Conservation (phyloP, 1,140 invertebrate species). For the Scaptodrosophila lebanonensis region DNA sequence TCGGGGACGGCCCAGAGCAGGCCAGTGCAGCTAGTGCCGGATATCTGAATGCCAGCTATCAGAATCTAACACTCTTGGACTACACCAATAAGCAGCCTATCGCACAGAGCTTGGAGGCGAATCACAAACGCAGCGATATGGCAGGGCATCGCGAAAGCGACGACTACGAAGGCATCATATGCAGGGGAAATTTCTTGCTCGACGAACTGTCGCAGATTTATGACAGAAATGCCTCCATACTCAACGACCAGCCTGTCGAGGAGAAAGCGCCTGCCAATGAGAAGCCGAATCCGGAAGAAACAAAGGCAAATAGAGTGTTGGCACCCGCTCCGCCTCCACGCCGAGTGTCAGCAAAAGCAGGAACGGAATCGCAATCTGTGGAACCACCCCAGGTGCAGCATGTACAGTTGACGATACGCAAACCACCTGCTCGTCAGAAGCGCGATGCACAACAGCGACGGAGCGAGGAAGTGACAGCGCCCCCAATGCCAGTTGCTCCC, state of each 20-base stretch:
- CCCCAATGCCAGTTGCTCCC: neutral
- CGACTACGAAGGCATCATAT: constrained; percentile 62
- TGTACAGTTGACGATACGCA: constrained; percentile 63
- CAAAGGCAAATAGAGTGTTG: neutral
- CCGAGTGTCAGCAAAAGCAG: too few relatives aligned
- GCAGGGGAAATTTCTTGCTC: constrained; percentile 69
- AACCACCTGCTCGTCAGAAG: constrained; percentile 50
- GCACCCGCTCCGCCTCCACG: neutral
- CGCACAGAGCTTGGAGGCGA: neutral
- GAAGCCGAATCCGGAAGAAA: neutral
- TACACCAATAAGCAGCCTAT: constrained; percentile 35
- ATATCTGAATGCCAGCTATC: constrained; percentile 73
- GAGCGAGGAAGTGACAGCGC: neutral
- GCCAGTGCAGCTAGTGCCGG: constrained; percentile 22
- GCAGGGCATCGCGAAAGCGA: constrained; percentile 43
- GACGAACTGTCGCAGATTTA: constrained; percentile 78
- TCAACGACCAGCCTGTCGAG: constrained; percentile 63
- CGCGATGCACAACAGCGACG: neutral
- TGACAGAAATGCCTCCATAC: constrained; percentile 79
- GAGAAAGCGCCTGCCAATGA: constrained; percentile 1
- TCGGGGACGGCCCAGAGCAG: constrained; percentile 1
- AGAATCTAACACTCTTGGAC: constrained; percentile 64
- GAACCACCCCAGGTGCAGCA: constrained; percentile 42
- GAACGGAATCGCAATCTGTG: too few relatives aligned
- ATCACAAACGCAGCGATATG: constrained; percentile 23